These are phyloP conservation scores for Lamprotornis superbus DNA, from an alignment of 2,113 vertebrate genomes.

Conservation along the genomic window DNA sequence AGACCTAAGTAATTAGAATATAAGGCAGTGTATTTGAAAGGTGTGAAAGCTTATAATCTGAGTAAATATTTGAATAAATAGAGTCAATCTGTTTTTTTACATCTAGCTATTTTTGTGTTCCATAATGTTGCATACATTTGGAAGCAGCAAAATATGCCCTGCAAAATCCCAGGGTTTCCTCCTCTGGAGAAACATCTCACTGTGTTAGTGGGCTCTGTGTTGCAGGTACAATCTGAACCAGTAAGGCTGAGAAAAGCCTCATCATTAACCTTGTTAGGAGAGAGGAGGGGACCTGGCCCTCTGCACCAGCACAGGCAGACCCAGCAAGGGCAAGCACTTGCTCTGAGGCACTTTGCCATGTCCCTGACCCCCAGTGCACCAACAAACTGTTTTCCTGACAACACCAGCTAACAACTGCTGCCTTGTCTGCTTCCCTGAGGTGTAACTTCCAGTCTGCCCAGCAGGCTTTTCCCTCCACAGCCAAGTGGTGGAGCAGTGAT, in stretches of 20 bases:
- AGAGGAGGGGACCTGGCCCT: background rate
- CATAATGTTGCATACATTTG: background rate
- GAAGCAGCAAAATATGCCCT: background rate
- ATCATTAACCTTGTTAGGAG: background rate
- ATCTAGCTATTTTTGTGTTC: background rate
- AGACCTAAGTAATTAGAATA: background rate
- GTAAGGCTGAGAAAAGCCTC: background rate
- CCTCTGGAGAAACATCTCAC: background rate
- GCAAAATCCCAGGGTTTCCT: background rate
- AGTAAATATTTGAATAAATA: background rate
- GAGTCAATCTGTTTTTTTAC: background rate
- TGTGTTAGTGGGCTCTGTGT: background rate
- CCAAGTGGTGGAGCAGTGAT: background rate
- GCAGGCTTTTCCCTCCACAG: background rate
- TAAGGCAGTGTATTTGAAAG: background rate
- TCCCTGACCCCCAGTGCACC: background rate
- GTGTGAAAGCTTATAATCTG: background rate
- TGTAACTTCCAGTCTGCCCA: background rate
- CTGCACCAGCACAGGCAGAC: background rate
- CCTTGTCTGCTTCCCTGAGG: background rate
- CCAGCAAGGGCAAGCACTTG: background rate
- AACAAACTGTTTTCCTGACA: background rate
- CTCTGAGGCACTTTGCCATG: background rate
- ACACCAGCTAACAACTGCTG: background rate
- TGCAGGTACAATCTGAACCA: background rate